Evolutionary conservation across 1,140 invertebrate genomes (phyloP), one percentile per base, ranked within the genome.

Genomic region (Limonius californicus): DNA sequence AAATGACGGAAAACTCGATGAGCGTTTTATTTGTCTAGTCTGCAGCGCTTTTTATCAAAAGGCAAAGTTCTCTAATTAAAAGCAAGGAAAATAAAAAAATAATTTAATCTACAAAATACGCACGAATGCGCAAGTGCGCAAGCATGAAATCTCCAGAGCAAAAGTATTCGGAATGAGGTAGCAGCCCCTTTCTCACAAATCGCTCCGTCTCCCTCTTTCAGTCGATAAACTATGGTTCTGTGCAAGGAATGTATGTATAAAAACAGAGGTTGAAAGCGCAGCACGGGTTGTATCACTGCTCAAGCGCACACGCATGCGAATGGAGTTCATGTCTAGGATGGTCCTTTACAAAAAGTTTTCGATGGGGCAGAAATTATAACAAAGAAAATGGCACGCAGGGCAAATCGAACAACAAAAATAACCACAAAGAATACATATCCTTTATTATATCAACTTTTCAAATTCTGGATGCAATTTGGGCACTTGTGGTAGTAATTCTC

Each of bases 221-320:
- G 45, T 50, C 45, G 45, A 50, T 50, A 50, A 50, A 50, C 45
- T 16, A 50, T 19, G 45, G n/a, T 39, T 6, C n/a, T 14, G 35
- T 39, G 45, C 45, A 50, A 4, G 12, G 16, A 16, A 50, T 16
- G 20, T 19, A 21, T 50, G 45, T 50, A 21, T 50, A 50, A 50
- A 50, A 50, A 50, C 45, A 50, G 45, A n/a, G 45, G 45, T 1
- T 19, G 45, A 50, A 50, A 50, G 45, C 45, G 20, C 12, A 18
- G 45, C 16, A 50, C 45, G 14, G 45, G 8, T n/a, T n/a, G 16
- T 50, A 19, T 3, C 15, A 50, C 16, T 50, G 45, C 2, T 18
- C 45, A 50, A 7, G 45, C 45, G 45, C 45, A 50, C 7, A 50
- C 45, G 45, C 45, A 50, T 50, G 45, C 45, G 45, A 21, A 45